Base-by-base conservation (phyloP, 2,113 vertebrate species). In the Hippocampus comes region DNA sequence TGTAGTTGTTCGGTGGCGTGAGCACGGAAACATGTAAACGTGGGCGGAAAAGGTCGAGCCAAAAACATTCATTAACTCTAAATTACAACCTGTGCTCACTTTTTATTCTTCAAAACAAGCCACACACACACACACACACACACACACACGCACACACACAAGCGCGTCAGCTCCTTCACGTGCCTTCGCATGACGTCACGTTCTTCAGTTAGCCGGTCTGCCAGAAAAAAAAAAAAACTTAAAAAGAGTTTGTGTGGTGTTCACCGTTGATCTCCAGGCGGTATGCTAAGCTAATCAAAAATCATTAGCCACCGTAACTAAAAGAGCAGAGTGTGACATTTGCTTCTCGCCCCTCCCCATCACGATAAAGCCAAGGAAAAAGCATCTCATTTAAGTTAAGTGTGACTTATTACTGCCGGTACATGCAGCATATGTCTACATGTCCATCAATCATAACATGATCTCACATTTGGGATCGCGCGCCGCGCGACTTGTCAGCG, bases 31-130 rank as follows among this genome's bases (percentile, higher is more conserved):
- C 78, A 82, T 77, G 81, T 78, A 69, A 38, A 78, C 80, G 75
- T 69, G 83, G 84, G 78, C 70, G 74, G 89, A 91, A 89, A 90
- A 75, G 12, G 84, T 86, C 78, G 75, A 86, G 78, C n/a, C 80
- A 63, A 79, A 88, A 91, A 90, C 80, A 91, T 89, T 91, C 87
- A 92, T 92, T 91, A 92, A 82, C 59, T 61, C 65, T 74, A 91
- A 92, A 92, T 93, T 90, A 90, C 88, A 91, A 84, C 80, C 87
- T 81, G 81, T 73, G 82, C 74, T 84, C 86, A 82, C 78, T 89
- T 72, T 60, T 59, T 60, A 23, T 60, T 18, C 15, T 30, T 61
- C 59, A 61, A 61, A 61, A 34, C 59, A 18, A 61, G 27, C 55
- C n/a, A 56, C 53, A 11, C 53, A 56, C 53, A 56, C n/a, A 10